Conservation (phyloP, 2,888 invertebrate species). For the Lathronympha strigana region DNA sequence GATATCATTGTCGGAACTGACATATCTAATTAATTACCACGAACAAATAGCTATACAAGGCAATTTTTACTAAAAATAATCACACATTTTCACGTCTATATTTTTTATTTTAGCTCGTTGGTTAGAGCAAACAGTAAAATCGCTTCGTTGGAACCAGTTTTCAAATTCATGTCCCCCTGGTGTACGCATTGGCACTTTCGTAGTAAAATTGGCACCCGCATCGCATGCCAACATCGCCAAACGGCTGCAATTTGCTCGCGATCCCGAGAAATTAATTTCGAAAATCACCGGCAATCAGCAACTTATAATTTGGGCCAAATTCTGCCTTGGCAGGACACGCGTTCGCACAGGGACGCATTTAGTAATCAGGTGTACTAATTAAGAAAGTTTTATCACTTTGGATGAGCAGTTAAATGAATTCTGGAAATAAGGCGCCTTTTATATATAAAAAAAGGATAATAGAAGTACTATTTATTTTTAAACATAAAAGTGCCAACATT, state of each 20-base stretch:
- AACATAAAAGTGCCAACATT: too few relatives aligned
- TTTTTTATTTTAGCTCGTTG: background rate
- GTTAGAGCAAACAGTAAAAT: background rate
- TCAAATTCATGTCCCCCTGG: background rate
- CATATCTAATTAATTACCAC: too few relatives aligned
- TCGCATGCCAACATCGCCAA: slow-evolving; percentile 38
- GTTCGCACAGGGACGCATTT: slow-evolving; percentile 58
- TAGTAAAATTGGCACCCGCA: background rate
- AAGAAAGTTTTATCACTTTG: background rate
- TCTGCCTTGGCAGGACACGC: slow-evolving; percentile 65
- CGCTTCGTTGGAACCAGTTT: background rate
- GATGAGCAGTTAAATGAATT: too few relatives aligned
- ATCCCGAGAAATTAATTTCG: slow-evolving; percentile 81
- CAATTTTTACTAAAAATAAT: too few relatives aligned
- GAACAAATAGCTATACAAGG: too few relatives aligned
- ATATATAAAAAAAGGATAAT: too few relatives aligned
- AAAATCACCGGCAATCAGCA: slow-evolving; percentile 79
- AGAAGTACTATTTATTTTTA: too few relatives aligned
- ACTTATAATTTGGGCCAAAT: slow-evolving; percentile 79
- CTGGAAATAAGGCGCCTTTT: too few relatives aligned
- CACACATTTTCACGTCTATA: too few relatives aligned
- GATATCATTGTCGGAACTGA: too few relatives aligned
- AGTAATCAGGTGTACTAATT: slow-evolving; percentile 14
- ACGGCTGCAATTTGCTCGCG: slow-evolving; percentile 72
- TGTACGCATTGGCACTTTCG: slow-evolving; percentile 1